phyloP scores from a whole-genome alignment of 2,113 vertebrate species.

The Lepus americanus region DNA sequence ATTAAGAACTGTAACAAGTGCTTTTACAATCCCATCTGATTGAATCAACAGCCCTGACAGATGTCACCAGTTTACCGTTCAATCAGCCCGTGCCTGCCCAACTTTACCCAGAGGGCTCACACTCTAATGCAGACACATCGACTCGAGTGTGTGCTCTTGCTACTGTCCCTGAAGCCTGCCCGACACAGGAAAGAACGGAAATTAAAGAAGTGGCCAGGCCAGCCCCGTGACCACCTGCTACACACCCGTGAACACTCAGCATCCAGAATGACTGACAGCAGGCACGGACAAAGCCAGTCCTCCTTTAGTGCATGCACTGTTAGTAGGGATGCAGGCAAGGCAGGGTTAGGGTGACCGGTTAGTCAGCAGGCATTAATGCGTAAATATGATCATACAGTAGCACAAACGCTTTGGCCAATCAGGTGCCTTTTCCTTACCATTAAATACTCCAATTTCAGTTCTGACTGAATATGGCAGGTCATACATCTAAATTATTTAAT shows the following conservation, averaged over 20 bases:
- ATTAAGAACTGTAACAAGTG: not conserved
- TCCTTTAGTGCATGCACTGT: slow-evolving; percentile 86
- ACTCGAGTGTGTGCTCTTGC: not conserved
- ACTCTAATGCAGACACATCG: accelerated
- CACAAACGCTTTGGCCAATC: slow-evolving; percentile 87
- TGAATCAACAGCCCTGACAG: not conserved
- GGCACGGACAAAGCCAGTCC: slow-evolving; percentile 75
- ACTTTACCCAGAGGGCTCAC: not conserved
- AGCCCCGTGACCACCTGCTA: not conserved
- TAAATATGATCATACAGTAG: slow-evolving; percentile 85
- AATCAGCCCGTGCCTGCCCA: not conserved
- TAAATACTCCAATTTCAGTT: slow-evolving; percentile 92
- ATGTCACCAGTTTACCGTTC: not conserved
- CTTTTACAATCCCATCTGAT: not conserved
- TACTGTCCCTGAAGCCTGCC: not conserved
- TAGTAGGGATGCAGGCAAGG: slow-evolving; percentile 85
- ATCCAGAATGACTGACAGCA: slow-evolving; percentile 57
- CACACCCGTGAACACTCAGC: slow-evolving; percentile 68
- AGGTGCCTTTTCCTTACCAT: slow-evolving; percentile 95
- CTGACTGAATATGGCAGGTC: slow-evolving; percentile 94
- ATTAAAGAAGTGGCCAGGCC: not conserved
- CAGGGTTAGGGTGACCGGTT: slow-evolving; percentile 84
- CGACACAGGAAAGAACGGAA: not conserved
- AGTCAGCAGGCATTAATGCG: slow-evolving; percentile 85
- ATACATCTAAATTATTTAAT: slow-evolving; percentile 98